Evolutionary conservation across 2,888 invertebrate genomes (phyloP).

Genomic region (Noctua janthina): DNA sequence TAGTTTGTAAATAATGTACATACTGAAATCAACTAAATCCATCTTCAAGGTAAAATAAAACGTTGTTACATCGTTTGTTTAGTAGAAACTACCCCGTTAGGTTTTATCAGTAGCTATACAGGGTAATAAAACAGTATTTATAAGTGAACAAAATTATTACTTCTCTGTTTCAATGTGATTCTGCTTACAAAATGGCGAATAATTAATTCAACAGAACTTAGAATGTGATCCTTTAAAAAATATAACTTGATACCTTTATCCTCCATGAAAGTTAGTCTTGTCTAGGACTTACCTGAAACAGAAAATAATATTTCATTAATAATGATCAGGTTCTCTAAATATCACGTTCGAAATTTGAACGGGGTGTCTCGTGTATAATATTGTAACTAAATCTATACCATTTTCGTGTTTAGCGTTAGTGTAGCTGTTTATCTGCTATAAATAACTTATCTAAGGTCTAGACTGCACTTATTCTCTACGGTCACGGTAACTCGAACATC

Average conservation of each 20-base stretch:
- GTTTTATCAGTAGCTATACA: too few relatives aligned
- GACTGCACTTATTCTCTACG: too few relatives aligned
- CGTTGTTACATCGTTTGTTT: too few relatives aligned
- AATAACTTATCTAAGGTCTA: too few relatives aligned
- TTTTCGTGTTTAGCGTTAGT: too few relatives aligned
- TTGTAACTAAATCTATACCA: too few relatives aligned
- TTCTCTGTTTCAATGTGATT: background rate
- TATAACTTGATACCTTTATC: conserved; percentile 21
- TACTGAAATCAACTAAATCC: too few relatives aligned
- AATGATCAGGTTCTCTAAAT: background rate
- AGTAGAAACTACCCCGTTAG: too few relatives aligned
- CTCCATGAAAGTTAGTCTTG: background rate
- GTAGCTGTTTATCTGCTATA: too few relatives aligned
- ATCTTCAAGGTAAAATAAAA: too few relatives aligned
- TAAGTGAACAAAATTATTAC: background rate
- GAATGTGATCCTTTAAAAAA: background rate
- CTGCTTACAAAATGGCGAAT: background rate
- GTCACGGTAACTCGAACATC: too few relatives aligned
- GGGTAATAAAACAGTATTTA: background rate
- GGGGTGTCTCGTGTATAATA: background rate
- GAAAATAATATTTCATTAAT: conserved; percentile 1
- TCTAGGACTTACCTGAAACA: conserved; percentile 47
- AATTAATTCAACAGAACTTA: background rate
- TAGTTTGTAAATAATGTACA: too few relatives aligned
- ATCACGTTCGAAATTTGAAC: background rate